These are phyloP conservation scores for Capromys pilorides DNA, from an alignment of 2,797 vertebrate genomes.

Conservation along the genomic window DNA sequence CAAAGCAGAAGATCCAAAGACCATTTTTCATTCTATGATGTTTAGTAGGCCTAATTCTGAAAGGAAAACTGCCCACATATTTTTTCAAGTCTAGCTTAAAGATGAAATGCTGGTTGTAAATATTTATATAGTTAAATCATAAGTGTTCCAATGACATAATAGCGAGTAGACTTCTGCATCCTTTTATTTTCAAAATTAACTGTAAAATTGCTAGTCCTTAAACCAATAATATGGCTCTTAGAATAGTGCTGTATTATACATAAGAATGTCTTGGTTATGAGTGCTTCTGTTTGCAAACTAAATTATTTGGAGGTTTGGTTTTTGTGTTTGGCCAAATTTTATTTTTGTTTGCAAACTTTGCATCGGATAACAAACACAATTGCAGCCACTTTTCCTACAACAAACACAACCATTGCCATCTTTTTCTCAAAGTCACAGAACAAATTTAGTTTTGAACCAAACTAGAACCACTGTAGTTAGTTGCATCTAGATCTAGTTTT, in stretches of 20 bases:
- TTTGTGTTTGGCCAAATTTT: neutral
- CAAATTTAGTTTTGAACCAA: neutral
- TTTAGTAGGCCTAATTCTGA: constrained; percentile 60
- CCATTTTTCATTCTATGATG: neutral
- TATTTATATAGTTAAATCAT: neutral
- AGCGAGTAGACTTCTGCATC: neutral
- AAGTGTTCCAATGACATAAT: neutral
- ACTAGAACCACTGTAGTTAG: neutral
- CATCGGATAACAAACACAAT: neutral
- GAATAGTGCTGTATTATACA: neutral
- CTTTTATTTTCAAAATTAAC: constrained; percentile 37
- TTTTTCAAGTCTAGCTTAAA: constrained; percentile 32
- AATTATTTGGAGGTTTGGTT: neutral
- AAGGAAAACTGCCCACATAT: constrained; percentile 55
- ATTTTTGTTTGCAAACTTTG: neutral
- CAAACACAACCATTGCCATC: neutral
- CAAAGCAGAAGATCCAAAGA: constrained; percentile 60
- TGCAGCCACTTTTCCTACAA: neutral
- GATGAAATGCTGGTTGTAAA: constrained; percentile 12
- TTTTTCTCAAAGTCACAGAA: neutral
- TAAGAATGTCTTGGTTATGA: neutral
- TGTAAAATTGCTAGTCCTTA: neutral
- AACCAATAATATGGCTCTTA: neutral
- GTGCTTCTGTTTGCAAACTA: neutral
- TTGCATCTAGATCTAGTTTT: neutral